These are phyloP conservation scores for Latrodectus hesperus DNA, from an alignment of 2,888 invertebrate genomes.

Conservation along the genomic window DNA sequence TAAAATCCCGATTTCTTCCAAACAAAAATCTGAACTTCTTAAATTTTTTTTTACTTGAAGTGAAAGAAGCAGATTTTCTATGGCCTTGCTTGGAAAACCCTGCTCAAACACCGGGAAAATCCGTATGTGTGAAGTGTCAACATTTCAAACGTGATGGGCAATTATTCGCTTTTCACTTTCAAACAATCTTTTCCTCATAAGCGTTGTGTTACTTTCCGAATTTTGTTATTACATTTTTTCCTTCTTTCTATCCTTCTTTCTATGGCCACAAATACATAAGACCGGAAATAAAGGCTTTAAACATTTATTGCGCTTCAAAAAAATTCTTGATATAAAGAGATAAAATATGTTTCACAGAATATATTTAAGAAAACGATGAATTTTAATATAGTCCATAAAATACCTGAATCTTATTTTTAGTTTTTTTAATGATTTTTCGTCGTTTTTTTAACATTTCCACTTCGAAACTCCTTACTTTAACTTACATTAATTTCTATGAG, in stretches of 20 bases:
- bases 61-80: conserved; percentile 1
- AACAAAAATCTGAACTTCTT: conserved; percentile 9
- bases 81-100: conserved; percentile 39
- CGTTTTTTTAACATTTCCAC: background rate
- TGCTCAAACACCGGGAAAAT: conserved; percentile 58
- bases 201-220: conserved; percentile 11
- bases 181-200: conserved; percentile 32
- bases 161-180: conserved; percentile 29
- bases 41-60: background rate
- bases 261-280: conserved; percentile 39
- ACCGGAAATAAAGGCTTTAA: conserved; percentile 42
- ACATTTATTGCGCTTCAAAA: conserved; percentile 30
- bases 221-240: conserved; percentile 5
- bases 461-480: background rate
- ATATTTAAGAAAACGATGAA: conserved; percentile 7
- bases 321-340: conserved; percentile 37
- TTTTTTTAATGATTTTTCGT: background rate
- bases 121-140: conserved; percentile 37
- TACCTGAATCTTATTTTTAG: conserved; percentile 19
- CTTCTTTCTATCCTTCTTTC: conserved; percentile 24
- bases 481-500: too few species aligned
- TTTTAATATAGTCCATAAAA: conserved; percentile 55
- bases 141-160: conserved; percentile 47
- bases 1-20: conserved; percentile 11
- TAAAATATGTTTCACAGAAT: conserved; percentile 29